Evolutionary conservation across 2,888 invertebrate genomes (phyloP).

Genomic region (Hirtodrosophila duncani): DNA sequence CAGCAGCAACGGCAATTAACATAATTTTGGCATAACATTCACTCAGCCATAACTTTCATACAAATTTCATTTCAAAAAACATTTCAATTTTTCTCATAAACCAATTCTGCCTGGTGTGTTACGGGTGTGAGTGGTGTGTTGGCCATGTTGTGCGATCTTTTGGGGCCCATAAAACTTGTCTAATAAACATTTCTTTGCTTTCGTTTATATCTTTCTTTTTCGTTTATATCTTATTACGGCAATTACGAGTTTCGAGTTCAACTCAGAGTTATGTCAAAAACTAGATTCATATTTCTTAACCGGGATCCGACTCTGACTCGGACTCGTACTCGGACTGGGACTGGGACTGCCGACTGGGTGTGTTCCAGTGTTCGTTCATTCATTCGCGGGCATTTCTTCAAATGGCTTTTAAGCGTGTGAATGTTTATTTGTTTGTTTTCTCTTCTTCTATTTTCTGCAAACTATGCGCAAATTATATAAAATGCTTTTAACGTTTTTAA

Average conservation of each 20-base stretch:
- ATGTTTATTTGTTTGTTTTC: conserved; percentile 35
- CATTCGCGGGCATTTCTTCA: conserved; percentile 18
- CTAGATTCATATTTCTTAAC: no score
- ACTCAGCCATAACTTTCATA: conserved; percentile 43
- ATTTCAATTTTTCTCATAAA: no score
- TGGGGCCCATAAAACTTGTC: conserved; percentile 53
- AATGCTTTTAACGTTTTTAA: conserved; percentile 61
- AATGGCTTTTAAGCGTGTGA: conserved; percentile 50
- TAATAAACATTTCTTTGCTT: conserved; percentile 48
- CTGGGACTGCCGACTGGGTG: conserved; percentile 46
- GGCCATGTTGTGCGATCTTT: conserved; percentile 21
- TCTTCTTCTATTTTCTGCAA: conserved; percentile 24
- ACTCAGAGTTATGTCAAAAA: no score
- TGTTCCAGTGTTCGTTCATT: conserved; percentile 16
- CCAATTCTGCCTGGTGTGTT: no score
- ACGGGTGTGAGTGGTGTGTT: no score
- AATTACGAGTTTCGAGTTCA: conserved; percentile 23
- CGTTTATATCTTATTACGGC: conserved; percentile 31
- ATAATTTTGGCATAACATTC: conserved; percentile 53
- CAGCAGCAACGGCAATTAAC: no score
- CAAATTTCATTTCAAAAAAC: conserved; percentile 24
- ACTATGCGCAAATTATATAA: conserved; percentile 52
- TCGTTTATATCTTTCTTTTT: conserved; percentile 1
- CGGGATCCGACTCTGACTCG: no score
- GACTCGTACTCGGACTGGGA: no score